Percentiles rank a stretch among this genome's conserved stretches.
Conservation (phyloP, 2,113 vertebrate species). For the Crotalus helleri region DNA sequence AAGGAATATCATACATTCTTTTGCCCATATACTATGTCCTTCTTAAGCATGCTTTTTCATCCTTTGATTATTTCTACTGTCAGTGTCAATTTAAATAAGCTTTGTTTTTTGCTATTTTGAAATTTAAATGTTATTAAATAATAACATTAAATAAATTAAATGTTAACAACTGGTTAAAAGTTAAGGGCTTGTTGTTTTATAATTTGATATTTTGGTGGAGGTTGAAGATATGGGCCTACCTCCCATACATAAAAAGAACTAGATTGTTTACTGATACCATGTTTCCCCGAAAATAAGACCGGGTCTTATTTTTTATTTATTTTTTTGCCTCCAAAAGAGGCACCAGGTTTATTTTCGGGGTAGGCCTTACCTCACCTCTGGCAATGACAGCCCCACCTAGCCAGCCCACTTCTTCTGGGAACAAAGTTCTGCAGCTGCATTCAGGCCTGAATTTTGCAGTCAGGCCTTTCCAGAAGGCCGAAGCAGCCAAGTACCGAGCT, state of each 20-base stretch:
- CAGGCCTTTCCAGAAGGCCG: too few relatives aligned
- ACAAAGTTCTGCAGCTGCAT: too few relatives aligned
- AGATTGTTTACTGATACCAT: neutral
- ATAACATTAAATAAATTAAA: neutral
- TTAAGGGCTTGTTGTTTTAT: neutral
- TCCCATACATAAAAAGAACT: neutral
- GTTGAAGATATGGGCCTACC: neutral
- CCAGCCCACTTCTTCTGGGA: too few relatives aligned
- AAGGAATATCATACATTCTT: neutral
- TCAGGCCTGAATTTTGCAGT: too few relatives aligned
- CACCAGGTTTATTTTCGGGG: too few relatives aligned
- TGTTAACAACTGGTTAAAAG: neutral
- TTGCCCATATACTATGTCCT: neutral
- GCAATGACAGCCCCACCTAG: too few relatives aligned
- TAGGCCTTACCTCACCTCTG: too few relatives aligned
- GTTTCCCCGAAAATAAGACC: too few relatives aligned
- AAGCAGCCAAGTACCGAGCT: too few relatives aligned
- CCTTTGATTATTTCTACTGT: neutral
- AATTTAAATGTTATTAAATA: neutral
- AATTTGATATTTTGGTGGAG: neutral
- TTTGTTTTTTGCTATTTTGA: neutral
- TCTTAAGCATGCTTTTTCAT: neutral
- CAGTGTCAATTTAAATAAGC: neutral
- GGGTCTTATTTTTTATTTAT: too few relatives aligned
- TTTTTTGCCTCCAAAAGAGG: too few relatives aligned